Evolutionary conservation across 2,113 vertebrate genomes (phyloP).

Genomic region (Saccopteryx leptura): DNA sequence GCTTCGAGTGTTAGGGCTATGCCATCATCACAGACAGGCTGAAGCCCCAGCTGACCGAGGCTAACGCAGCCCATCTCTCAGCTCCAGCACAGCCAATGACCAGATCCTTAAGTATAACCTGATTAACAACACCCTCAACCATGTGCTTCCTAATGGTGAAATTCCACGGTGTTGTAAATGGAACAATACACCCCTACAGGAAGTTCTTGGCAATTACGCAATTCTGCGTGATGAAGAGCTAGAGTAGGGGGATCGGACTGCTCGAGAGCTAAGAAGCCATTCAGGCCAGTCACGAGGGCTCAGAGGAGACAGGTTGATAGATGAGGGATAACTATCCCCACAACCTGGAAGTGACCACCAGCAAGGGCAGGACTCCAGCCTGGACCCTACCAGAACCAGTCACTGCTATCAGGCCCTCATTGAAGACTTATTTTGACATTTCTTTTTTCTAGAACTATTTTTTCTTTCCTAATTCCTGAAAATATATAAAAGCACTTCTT

Average conservation of each 20-base stretch:
- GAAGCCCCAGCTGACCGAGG: slow-evolving; percentile 99
- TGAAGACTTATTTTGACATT: not conserved
- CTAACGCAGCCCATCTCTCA: slow-evolving; percentile 97
- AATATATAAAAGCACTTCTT: not conserved
- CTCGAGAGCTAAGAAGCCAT: slow-evolving; percentile 93
- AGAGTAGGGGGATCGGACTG: slow-evolving; percentile 92
- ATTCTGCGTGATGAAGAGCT: slow-evolving; percentile 98
- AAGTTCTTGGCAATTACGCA: slow-evolving; percentile 96
- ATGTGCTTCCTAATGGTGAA: slow-evolving; percentile 95
- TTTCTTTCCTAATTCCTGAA: not conserved
- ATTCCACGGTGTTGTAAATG: slow-evolving; percentile 96
- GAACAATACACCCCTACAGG: slow-evolving; percentile 95
- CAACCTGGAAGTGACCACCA: not conserved
- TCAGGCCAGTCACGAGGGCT: slow-evolving; percentile 90
- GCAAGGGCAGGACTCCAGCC: not conserved
- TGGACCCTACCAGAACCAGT: not conserved
- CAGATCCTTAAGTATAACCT: slow-evolving; percentile 98
- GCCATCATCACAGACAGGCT: slow-evolving; percentile 98
- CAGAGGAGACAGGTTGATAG: slow-evolving; percentile 81
- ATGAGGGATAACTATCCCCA: not conserved
- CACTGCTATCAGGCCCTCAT: not conserved
- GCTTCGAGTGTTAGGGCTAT: slow-evolving; percentile 98
- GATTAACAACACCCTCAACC: slow-evolving; percentile 98
- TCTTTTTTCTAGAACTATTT: not conserved
- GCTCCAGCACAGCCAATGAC: slow-evolving; percentile 97